Base-by-base conservation (phyloP, 2,113 vertebrate species). In the Ammodytes marinus region DNA sequence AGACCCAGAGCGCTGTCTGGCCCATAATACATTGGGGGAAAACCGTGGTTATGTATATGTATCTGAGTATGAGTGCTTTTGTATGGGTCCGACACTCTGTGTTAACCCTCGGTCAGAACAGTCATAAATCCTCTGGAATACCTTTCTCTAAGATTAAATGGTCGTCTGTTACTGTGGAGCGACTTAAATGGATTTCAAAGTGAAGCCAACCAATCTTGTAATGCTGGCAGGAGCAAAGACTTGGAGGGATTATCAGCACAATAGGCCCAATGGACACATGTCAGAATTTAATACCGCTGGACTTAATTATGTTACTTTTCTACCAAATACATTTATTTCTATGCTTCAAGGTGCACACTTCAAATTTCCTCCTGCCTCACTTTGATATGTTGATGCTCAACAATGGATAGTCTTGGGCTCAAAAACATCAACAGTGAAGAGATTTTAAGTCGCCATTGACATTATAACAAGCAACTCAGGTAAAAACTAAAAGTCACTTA, bases 91-190 rank as follows among this genome's bases (percentile, higher is more conserved):
- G 55, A 72, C 74, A 64, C 72, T 60, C 37, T 72, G 69, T 55
- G 52, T 59, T 79, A 64, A 87, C 74, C 84, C 64, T 75, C 35
- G 9, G 79, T 75, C 83, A 84, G 72, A 88, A 70, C 15, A 54
- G 15, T 55, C 73, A 82, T 87, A 81, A 88, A 91, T 92, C 77
- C 73, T 78, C 74, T 83, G 68, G 79, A 89, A 80, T 86, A 88
- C 80, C 83, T 89, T 77, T 91, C 79, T 87, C 64, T 79, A 37
- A 88, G 86, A 91, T 88, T 87, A 89, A 90, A 89, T 72, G 82
- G 53, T 87, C 79, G 55, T 82, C 71, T 87, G 67, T 74, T 70
- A 66, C 82, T 74, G 50, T 76, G 55, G 83, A 80, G 72, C 59
- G 68, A 80, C 84, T 82, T 87, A 79, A 86, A 83, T 83, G 66